Evolutionary conservation across 2,113 vertebrate genomes (phyloP).

Genomic region (Sorex fumeus): DNA sequence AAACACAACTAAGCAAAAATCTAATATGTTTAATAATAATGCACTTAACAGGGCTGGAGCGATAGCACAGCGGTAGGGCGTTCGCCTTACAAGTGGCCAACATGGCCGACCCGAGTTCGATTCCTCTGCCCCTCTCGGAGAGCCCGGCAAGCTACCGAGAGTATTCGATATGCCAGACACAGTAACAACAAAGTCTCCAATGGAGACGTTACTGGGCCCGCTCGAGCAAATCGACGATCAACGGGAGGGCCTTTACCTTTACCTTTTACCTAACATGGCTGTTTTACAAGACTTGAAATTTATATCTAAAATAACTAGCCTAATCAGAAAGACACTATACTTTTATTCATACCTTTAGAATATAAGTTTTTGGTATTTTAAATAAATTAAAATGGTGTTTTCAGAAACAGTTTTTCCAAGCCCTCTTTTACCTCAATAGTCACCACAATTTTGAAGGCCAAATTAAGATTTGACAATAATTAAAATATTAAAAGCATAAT

Average conservation of each 20-base stretch:
- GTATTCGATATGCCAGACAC: no score
- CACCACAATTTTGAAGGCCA: background rate
- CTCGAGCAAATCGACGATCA: no score
- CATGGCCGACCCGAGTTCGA: no score
- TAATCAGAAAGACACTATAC: background rate
- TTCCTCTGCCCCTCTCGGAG: no score
- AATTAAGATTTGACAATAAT: background rate
- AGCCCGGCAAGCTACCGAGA: no score
- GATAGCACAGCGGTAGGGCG: no score
- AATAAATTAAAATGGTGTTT: background rate
- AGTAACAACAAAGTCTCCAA: no score
- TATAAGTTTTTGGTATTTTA: background rate
- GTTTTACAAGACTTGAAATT: background rate
- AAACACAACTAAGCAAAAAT: background rate
- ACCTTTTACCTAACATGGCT: no score
- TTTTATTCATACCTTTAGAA: background rate
- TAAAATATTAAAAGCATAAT: background rate
- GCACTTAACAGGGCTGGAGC: background rate
- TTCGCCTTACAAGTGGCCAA: no score
- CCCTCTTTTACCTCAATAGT: background rate
- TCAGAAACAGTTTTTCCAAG: conserved; percentile 13
- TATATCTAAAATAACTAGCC: background rate
- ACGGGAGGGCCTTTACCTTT: no score
- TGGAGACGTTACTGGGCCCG: no score
- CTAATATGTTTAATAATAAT: no score